These are phyloP conservation scores for Trachelus tabidus DNA, from an alignment of 2,888 invertebrate genomes.

Conservation along the genomic window DNA sequence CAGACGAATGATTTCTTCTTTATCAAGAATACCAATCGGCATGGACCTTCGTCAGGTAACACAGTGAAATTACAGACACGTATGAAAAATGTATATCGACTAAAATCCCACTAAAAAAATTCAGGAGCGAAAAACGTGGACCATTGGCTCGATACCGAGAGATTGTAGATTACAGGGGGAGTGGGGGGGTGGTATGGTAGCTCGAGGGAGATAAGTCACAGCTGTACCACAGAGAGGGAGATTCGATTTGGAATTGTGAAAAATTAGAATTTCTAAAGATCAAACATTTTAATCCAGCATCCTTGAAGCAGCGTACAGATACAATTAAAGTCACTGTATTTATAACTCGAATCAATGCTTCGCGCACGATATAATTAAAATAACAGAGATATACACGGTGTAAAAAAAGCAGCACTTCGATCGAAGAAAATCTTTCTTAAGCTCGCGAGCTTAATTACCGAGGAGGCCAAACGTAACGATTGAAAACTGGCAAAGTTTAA, in stretches of 20 bases:
- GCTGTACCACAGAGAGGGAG: too few species aligned
- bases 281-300: neutral
- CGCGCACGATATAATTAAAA: too few species aligned
- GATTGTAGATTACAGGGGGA: too few species aligned
- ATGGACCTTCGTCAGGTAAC: too few species aligned
- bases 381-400: too few species aligned
- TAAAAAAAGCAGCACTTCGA: neutral
- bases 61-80: too few species aligned
- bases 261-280: neutral
- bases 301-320: neutral
- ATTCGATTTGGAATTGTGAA: too few species aligned
- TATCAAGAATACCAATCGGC: too few species aligned
- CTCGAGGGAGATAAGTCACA: too few species aligned
- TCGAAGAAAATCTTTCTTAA: neutral
- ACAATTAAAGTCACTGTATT: neutral
- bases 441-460: neutral
- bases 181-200: too few species aligned
- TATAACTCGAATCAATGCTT: neutral
- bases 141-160: too few species aligned
- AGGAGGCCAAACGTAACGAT: neutral
- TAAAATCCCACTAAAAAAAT: neutral
- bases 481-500: slow-evolving; percentile 37
- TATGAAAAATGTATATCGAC: neutral
- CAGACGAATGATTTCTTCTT: too few species aligned
- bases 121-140: neutral